These are phyloP conservation scores for Oithona nana DNA, from an alignment of 2,888 invertebrate genomes.

Conservation along the genomic window DNA sequence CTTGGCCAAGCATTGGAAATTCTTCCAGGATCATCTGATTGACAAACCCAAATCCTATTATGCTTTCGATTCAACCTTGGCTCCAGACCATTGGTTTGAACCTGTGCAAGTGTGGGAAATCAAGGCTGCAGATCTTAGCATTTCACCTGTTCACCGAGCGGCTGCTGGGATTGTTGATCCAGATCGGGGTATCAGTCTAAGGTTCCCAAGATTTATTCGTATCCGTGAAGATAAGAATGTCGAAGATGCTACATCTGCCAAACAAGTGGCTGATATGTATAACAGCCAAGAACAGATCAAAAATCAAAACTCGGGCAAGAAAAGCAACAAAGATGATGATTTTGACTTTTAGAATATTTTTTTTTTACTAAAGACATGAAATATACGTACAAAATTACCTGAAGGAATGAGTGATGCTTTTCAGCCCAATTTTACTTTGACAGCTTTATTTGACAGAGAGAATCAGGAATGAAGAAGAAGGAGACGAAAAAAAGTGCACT, in stretches of 20 bases:
- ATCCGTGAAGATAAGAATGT: slow-evolving; percentile 75
- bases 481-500: too few relatives aligned
- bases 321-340: slow-evolving; percentile 7
- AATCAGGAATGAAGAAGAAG: too few relatives aligned
- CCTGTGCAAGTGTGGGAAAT: slow-evolving; percentile 82
- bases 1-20: slow-evolving; percentile 51
- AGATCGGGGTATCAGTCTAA: slow-evolving; percentile 76
- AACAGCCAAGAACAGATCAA: slow-evolving; percentile 68
- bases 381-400: too few relatives aligned
- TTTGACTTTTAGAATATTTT: slow-evolving; percentile 15
- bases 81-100: slow-evolving; percentile 74
- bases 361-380: too few relatives aligned
- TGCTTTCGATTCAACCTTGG: slow-evolving; percentile 32
- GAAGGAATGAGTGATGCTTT: too few relatives aligned
- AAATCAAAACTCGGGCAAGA: slow-evolving; percentile 1
- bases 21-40: slow-evolving; percentile 54
- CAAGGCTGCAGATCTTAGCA: slow-evolving; percentile 87
- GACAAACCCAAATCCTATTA: slow-evolving; percentile 43
- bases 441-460: too few relatives aligned
- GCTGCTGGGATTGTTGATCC: slow-evolving; percentile 68
- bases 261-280: slow-evolving; percentile 75
- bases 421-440: too few relatives aligned
- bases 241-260: slow-evolving; percentile 76
- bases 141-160: slow-evolving; percentile 83
- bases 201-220: slow-evolving; percentile 74